These are phyloP conservation scores for Ectemnius cavifrons DNA, from an alignment of 2,888 invertebrate genomes.

Conservation along the genomic window DNA sequence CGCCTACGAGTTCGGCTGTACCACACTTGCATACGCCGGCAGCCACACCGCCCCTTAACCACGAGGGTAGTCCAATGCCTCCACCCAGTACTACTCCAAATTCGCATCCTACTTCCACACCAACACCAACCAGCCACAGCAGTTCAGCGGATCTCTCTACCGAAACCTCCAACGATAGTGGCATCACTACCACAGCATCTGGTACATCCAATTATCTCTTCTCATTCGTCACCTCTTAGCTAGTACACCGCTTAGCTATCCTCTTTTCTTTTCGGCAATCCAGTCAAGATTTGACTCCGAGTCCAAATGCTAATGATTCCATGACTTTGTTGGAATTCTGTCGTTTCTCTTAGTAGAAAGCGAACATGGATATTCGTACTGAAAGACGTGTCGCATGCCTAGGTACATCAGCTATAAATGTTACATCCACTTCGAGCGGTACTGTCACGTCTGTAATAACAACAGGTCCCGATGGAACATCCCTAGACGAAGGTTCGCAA, in stretches of 20 bases:
- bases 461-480: constrained; percentile 93
- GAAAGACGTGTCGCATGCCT: constrained; percentile 9
- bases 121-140: constrained; percentile 71
- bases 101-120: constrained; percentile 74
- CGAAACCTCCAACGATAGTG: constrained; percentile 79
- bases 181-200: constrained; percentile 82
- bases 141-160: constrained; percentile 71
- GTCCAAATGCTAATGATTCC: too few species aligned
- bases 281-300: too few species aligned
- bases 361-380: background rate
- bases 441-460: constrained; percentile 93
- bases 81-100: constrained; percentile 81
- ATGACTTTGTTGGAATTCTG: background rate
- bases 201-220: constrained; percentile 68
- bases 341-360: background rate
- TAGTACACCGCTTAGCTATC: background rate
- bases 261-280: background rate
- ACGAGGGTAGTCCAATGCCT: constrained; percentile 78
- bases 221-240: background rate
- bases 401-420: constrained; percentile 77
- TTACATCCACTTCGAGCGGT: constrained; percentile 78
- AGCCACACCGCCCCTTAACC: constrained; percentile 73
- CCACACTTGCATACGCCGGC: constrained; percentile 69
- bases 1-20: constrained; percentile 65
- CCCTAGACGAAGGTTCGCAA: constrained; percentile 94